Conservation (phyloP, 2,113 vertebrate genomes). For the Caranx ignobilis region DNA sequence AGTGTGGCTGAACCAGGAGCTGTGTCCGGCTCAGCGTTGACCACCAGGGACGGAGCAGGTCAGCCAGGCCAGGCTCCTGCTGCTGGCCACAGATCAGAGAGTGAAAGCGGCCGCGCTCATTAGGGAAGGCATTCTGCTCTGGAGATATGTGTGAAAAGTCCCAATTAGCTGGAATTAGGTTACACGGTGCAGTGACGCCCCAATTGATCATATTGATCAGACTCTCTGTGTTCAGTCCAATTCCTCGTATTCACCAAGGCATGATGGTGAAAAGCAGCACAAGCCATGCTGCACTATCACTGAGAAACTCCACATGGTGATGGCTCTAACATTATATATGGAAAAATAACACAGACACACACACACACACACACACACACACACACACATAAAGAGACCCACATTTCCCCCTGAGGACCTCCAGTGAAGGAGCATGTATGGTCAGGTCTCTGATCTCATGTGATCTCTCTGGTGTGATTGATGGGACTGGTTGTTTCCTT, state of each 20-base stretch:
- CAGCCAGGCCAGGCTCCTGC: conserved; percentile 70
- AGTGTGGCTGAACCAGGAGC: conserved; percentile 50
- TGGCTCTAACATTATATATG: not conserved
- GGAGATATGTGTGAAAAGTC: conserved; percentile 78
- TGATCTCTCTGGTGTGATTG: conserved; percentile 22
- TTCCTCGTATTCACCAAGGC: conserved; percentile 55
- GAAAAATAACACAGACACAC: conserved; percentile 11
- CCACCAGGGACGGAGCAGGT: conserved; percentile 67
- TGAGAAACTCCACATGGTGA: conserved; percentile 49
- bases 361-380: not conserved
- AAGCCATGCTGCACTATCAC: conserved; percentile 39
- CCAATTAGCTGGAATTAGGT: conserved; percentile 82
- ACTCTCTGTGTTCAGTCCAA: conserved; percentile 30
- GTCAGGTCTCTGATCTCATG: conserved; percentile 28
- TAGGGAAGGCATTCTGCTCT: conserved; percentile 65
- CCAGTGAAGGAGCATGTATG: conserved; percentile 9
- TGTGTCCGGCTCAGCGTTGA: conserved; percentile 64
- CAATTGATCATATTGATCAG: conserved; percentile 76
- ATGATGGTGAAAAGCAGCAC: conserved; percentile 5
- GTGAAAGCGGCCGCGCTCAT: conserved; percentile 69
- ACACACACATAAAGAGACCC: not conserved
- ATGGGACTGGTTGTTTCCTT: conserved; percentile 16
- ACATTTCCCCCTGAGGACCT: conserved; percentile 11
- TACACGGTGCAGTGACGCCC: conserved; percentile 38
- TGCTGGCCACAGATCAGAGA: conserved; percentile 63